Evolutionary conservation across 2,113 vertebrate species (phyloP).

Genomic region (Centrocercus urophasianus): DNA sequence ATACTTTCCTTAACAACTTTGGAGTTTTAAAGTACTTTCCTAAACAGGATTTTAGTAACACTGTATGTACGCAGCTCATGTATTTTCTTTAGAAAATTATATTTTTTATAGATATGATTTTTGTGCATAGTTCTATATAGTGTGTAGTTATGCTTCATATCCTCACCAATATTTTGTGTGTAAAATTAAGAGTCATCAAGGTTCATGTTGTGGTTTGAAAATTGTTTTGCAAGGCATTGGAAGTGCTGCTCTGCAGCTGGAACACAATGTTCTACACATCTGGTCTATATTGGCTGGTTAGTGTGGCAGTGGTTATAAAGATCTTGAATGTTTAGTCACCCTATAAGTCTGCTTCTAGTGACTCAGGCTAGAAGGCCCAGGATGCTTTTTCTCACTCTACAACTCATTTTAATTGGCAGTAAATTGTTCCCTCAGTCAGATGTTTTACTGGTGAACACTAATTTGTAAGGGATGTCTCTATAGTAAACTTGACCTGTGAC

Average conservation of each 20-base stretch:
- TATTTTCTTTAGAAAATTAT: neutral
- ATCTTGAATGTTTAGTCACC: neutral
- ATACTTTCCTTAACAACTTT: neutral
- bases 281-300: neutral
- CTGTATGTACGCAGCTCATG: neutral
- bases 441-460: neutral
- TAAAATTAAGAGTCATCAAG: neutral
- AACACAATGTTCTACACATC: accelerated
- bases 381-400: neutral
- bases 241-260: neutral
- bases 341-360: neutral
- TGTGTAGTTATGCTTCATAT: neutral
- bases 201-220: neutral
- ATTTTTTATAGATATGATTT: neutral
- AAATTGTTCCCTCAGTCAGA: neutral
- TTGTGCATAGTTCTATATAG: neutral
- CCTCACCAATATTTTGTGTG: neutral
- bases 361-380: neutral
- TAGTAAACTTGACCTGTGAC: neutral
- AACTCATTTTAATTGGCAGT: neutral
- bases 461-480: too few species aligned
- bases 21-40: neutral
- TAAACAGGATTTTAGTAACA: neutral
- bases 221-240: neutral
- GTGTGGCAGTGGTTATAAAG: neutral